Base-by-base conservation (phyloP, 2,888 invertebrate species). In the Phytoseiulus persimilis region DNA sequence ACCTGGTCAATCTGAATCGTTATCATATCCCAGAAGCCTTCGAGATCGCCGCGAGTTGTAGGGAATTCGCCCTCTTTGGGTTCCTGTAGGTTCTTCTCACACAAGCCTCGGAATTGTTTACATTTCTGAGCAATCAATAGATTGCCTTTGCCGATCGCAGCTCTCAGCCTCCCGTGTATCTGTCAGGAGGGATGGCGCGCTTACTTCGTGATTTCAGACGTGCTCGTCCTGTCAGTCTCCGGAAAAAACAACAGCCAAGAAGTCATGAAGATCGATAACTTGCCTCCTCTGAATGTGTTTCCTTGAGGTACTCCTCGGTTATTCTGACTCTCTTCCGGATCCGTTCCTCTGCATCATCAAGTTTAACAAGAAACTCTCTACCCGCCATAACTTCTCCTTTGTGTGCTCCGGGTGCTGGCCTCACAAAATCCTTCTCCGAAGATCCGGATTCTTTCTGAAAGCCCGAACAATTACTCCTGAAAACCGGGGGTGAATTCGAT, bases 1-100 rank as follows among this genome's bases (percentile, higher is more conserved):
- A 98, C 95, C 92, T 97, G 96, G 90, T 95, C 95, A 32, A 98
- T 96, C 93, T 98, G 98, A 89, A 98, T 94, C 93, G 95, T 95
- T 45, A 98, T 97, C 97, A 98, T 97, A 93, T 98, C 98, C 98
- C 98, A 98, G 94, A 98, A 98, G 0, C 98, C 98, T 92, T 96
- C 96, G 91, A 98, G 94, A 93, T 98, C 98, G 91, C 96, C 95
- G 91, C 95, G 94, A 0, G 97, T 97, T 14, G 98, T 98, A 14
- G 96, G 96, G 93, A 96, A 97, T 91, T 97, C 97, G 91, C 95
- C 95, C 33, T 94, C 94, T 6, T 94, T 93, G 92, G 95, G 95
- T 92, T 95, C 95, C 94, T 94, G 89, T n/a, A 91, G 90, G 92
- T 95, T 95, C 91, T 94, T 94, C 89, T 94, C 93, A 92, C 95